phyloP scores from a whole-genome alignment of 2,113 vertebrate species.

The Megalops atlanticus region DNA sequence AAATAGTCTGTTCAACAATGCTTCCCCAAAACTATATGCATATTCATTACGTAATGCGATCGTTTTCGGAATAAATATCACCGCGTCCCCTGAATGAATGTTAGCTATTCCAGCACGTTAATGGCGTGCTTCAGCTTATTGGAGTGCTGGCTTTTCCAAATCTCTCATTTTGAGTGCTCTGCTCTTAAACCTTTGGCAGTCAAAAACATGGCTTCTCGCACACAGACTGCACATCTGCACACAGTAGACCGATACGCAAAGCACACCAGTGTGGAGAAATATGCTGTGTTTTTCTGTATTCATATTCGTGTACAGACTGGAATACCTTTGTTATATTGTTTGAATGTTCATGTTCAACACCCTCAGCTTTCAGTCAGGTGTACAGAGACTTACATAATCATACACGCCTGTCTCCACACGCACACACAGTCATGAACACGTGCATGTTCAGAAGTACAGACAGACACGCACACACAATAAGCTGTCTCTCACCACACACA shows the following conservation, averaged over 20 bases:
- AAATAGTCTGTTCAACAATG: constrained; percentile 5
- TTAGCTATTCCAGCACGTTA: background rate
- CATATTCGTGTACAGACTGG: no score
- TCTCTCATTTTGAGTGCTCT: background rate
- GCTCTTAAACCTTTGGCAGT: background rate
- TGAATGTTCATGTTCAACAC: no score
- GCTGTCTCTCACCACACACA: no score
- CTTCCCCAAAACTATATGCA: background rate
- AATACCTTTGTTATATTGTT: background rate
- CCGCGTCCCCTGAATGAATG: background rate
- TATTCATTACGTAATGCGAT: background rate
- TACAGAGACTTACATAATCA: no score
- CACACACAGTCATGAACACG: no score
- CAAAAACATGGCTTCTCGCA: background rate
- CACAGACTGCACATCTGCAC: background rate
- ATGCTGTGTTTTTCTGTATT: background rate
- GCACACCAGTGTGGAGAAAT: background rate
- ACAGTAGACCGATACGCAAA: background rate
- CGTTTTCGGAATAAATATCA: constrained; percentile 1
- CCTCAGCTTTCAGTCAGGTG: no score
- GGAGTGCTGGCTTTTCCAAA: background rate
- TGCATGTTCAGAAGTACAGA: no score
- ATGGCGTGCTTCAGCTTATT: background rate
- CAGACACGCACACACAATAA: no score
- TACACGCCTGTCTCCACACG: no score